phyloP scores from a whole-genome alignment of 2,797 vertebrate species.

The Poeciliopsis infans region DNA sequence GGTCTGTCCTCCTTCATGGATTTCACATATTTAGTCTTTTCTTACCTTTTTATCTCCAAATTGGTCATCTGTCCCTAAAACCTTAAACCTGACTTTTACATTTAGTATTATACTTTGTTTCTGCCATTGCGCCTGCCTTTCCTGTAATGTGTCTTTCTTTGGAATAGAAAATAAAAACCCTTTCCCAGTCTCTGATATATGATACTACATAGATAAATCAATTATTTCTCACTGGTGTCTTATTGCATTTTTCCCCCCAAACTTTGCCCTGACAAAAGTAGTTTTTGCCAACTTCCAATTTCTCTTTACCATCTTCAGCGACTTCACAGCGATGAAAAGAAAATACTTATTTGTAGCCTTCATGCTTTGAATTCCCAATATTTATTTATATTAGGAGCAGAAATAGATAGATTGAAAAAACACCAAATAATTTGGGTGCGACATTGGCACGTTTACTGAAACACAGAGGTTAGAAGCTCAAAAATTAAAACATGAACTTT shows the following conservation, averaged over 20 bases:
- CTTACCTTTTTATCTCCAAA: slow-evolving; percentile 12
- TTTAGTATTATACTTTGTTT: not conserved
- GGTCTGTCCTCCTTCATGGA: slow-evolving; percentile 26
- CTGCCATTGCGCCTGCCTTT: not conserved
- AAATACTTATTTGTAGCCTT: not conserved
- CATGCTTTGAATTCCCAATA: not conserved
- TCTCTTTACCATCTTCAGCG: not conserved
- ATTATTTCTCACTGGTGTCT: not conserved
- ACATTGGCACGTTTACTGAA: not conserved
- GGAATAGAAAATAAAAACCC: not conserved
- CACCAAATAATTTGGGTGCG: not conserved
- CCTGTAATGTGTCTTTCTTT: not conserved
- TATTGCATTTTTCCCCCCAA: not conserved
- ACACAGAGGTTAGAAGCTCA: not conserved
- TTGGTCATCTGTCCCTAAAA: slow-evolving; percentile 8
- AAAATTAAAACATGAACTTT: not conserved
- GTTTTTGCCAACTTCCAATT: not conserved
- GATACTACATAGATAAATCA: not conserved
- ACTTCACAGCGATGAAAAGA: not conserved
- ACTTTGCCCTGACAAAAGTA: not conserved
- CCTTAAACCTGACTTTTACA: not conserved
- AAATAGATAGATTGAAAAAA: too few relatives aligned
- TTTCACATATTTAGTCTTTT: slow-evolving; percentile 13
- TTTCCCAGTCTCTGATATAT: not conserved
- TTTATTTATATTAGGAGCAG: not conserved